Evolutionary conservation across 2,797 vertebrate genomes (phyloP).

Genomic region (Phylloscopus collybita): DNA sequence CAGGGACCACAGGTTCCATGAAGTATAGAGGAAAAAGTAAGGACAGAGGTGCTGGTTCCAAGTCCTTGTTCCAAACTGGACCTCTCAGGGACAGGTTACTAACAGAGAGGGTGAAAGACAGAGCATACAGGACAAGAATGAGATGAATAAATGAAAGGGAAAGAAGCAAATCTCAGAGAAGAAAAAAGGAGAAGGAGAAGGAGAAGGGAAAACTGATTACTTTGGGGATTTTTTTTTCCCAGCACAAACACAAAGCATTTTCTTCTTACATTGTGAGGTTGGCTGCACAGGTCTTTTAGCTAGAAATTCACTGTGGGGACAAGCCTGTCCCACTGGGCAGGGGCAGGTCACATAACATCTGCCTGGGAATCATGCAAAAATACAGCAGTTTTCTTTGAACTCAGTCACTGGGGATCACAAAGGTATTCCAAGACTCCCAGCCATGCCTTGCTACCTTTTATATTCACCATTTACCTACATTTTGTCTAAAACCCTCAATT

Average conservation of each 20-base stretch:
- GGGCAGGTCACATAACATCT: not conserved
- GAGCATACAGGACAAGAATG: not conserved
- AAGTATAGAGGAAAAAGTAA: not conserved
- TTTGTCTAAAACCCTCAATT: not conserved
- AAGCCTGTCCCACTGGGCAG: not conserved
- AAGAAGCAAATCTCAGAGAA: not conserved
- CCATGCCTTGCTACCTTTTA: not conserved
- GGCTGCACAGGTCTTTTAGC: not conserved
- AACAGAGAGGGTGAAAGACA: not conserved
- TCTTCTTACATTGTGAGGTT: not conserved
- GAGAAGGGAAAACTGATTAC: not conserved
- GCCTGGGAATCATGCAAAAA: not conserved
- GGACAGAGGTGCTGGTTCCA: not conserved
- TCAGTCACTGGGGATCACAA: not conserved
- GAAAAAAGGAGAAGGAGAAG: not conserved
- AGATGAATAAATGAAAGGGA: not conserved
- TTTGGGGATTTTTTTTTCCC: not conserved
- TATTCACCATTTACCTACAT: not conserved
- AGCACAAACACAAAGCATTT: not conserved
- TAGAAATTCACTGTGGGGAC: not conserved
- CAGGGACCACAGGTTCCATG: not conserved
- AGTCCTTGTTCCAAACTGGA: not conserved
- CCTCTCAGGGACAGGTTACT: not conserved
- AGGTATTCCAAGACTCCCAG: not conserved
- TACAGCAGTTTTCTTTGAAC: not conserved